phyloP scores from a whole-genome alignment of 23 tunicate genomes.

The Halocynthia roretzi region DNA sequence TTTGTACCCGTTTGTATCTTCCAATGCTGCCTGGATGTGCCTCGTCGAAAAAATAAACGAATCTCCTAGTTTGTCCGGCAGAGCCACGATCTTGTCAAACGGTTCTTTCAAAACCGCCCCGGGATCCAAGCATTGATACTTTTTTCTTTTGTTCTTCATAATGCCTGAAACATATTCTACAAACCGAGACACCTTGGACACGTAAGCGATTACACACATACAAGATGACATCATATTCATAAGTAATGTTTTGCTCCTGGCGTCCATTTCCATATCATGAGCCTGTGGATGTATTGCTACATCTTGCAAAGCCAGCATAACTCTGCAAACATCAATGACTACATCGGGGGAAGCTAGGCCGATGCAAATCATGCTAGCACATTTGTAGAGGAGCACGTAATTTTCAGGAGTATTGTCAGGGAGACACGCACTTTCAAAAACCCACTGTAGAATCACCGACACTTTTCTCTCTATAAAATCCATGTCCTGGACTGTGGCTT shows the following conservation, averaged over 20 bases:
- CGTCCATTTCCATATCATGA: background rate
- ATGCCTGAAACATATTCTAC: conserved; percentile 55
- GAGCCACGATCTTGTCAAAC: background rate
- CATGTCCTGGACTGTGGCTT: conserved; percentile 39
- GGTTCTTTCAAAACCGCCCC: background rate
- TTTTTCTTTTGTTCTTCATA: conserved; percentile 6
- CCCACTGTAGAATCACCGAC: conserved; percentile 43
- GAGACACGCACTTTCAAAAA: conserved; percentile 34
- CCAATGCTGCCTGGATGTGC: conserved; percentile 38
- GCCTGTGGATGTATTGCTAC: conserved; percentile 4
- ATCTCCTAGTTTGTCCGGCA: conserved; percentile 11
- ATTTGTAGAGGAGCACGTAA: conserved; percentile 38
- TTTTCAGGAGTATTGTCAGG: conserved; percentile 49
- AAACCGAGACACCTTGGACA: conserved; percentile 64
- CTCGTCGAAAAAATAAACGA: background rate
- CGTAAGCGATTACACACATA: conserved; percentile 49
- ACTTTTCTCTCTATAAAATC: conserved; percentile 62
- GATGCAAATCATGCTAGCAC: conserved; percentile 43
- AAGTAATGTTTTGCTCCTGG: conserved; percentile 10
- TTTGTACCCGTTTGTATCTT: conserved; percentile 51
- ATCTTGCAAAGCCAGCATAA: conserved; percentile 19
- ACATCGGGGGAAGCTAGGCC: conserved; percentile 61
- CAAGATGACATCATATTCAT: conserved; percentile 26
- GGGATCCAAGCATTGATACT: conserved; percentile 4
- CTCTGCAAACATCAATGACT: conserved; percentile 40